Percentiles rank a stretch among this genome's conserved stretches.
These are phyloP conservation scores for Drosophila villosipedis DNA, from an alignment of 2,888 invertebrate species.

Conservation along the genomic window DNA sequence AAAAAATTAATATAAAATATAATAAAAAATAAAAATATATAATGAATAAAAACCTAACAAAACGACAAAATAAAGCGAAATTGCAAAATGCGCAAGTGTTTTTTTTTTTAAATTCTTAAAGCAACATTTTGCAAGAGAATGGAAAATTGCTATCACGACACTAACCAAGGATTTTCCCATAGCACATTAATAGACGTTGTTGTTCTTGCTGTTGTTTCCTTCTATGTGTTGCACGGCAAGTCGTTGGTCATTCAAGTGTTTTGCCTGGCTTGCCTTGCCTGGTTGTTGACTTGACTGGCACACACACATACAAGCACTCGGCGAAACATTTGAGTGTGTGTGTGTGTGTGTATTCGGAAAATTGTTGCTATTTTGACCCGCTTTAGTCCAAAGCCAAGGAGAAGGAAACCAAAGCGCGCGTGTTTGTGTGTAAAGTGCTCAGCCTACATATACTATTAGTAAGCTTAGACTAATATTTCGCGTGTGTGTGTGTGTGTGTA, in stretches of 20 bases:
- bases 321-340: slow-evolving; percentile 34
- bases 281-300: slow-evolving; percentile 74
- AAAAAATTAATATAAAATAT: not conserved
- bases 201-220: slow-evolving; percentile 36
- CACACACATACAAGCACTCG: slow-evolving; percentile 45
- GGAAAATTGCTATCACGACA: slow-evolving; percentile 71
- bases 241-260: slow-evolving; percentile 69
- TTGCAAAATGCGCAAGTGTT: not conserved
- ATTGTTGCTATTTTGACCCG: slow-evolving; percentile 79
- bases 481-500: slow-evolving; percentile 8
- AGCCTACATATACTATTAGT: slow-evolving; percentile 6
- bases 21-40: not conserved
- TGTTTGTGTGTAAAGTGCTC: slow-evolving; percentile 30
- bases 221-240: slow-evolving; percentile 68
- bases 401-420: slow-evolving; percentile 48
- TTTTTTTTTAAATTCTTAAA: slow-evolving; percentile 21
- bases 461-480: slow-evolving; percentile 14
- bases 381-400: slow-evolving; percentile 83
- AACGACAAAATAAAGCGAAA: not conserved
- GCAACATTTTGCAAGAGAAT: slow-evolving; percentile 37
- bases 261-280: slow-evolving; percentile 28
- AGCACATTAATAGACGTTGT: slow-evolving; percentile 47
- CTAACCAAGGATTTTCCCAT: slow-evolving; percentile 81
- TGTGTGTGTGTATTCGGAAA: slow-evolving; percentile 33
- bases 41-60: not conserved